Percentiles rank a stretch among this genome's conserved stretches.
Evolutionary conservation across 2,888 invertebrate genomes (phyloP).

Genomic region (Polyommatus icarus): DNA sequence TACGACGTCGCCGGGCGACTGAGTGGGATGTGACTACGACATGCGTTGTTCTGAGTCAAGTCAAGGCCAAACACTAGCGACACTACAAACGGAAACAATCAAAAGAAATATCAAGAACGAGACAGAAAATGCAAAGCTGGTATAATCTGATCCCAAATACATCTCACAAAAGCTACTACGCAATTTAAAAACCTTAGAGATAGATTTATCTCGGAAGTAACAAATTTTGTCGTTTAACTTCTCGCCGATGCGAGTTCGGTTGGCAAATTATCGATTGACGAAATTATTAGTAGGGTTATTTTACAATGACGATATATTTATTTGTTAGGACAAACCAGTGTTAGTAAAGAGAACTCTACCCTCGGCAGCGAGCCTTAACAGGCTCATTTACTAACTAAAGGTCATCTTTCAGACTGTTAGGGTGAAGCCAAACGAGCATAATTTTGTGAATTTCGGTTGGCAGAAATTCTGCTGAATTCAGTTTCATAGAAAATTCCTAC

Average conservation of each 20-base stretch:
- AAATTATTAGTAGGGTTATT: neutral
- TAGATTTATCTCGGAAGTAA: neutral
- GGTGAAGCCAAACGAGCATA: too few species aligned
- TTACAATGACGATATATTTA: neutral
- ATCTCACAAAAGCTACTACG: slow-evolving; percentile 21
- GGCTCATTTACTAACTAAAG: neutral
- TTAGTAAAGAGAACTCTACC: neutral
- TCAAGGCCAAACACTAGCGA: slow-evolving; percentile 38
- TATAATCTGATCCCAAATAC: slow-evolving; percentile 66
- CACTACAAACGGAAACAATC: slow-evolving; percentile 28
- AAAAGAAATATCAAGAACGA: slow-evolving; percentile 27
- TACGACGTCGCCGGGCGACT: slow-evolving; percentile 8
- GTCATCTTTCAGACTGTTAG: neutral
- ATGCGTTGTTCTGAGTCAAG: slow-evolving; percentile 36
- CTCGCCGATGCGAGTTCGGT: neutral
- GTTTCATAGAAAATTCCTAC: too few species aligned
- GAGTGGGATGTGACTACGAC: slow-evolving; percentile 23
- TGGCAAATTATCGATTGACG: slow-evolving; percentile 5
- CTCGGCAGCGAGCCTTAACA: neutral
- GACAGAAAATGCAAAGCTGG: slow-evolving; percentile 35
- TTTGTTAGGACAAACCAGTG: neutral
- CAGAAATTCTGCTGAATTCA: too few species aligned
- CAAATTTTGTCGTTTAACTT: neutral
- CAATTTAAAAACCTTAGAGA: neutral
- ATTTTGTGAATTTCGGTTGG: too few species aligned